These are phyloP conservation scores for Drosophila lini DNA, from an alignment of 1,140 invertebrate species.

Conservation along the genomic window DNA sequence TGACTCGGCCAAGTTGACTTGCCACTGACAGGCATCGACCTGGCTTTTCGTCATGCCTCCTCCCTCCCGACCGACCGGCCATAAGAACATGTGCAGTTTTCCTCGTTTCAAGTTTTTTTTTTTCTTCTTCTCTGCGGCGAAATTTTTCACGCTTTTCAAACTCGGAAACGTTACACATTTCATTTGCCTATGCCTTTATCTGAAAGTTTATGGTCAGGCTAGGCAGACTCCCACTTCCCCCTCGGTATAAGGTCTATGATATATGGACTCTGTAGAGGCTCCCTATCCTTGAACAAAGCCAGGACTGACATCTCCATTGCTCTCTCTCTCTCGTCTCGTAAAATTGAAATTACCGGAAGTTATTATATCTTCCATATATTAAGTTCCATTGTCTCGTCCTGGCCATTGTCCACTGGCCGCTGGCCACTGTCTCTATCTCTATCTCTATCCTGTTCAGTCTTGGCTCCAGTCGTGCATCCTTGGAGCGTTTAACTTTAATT, in stretches of 20 bases:
- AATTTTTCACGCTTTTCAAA: conserved; percentile 83
- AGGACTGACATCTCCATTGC: conserved; percentile 52
- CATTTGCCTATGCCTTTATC: conserved; percentile 68
- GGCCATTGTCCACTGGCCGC: conserved; percentile 55
- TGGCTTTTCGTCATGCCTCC: conserved; percentile 68
- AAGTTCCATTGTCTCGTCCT: conserved; percentile 73
- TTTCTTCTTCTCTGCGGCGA: conserved; percentile 16
- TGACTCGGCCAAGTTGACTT: conserved; percentile 74
- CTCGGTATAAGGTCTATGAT: conserved; percentile 36
- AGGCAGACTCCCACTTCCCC: conserved; percentile 11
- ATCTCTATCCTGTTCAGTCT: conserved; percentile 13
- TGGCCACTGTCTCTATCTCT: neutral
- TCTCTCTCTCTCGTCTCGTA: conserved; percentile 54
- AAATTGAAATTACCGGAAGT: conserved; percentile 82
- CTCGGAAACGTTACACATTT: conserved; percentile 71
- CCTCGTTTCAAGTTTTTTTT: conserved; percentile 17
- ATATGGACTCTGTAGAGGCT: conserved; percentile 51
- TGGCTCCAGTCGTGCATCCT: conserved; percentile 79
- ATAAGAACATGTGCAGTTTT: conserved; percentile 67
- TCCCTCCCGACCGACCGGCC: conserved; percentile 1
- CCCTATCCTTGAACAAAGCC: conserved; percentile 55
- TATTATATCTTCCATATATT: conserved; percentile 83
- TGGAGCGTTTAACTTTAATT: conserved; percentile 84
- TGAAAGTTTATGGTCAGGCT: conserved; percentile 58
- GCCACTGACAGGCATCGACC: conserved; percentile 77